Evolutionary conservation across 2,113 vertebrate species (phyloP), one percentile per base, ranked within the genome.

Genomic region (Cheilinus undulatus): DNA sequence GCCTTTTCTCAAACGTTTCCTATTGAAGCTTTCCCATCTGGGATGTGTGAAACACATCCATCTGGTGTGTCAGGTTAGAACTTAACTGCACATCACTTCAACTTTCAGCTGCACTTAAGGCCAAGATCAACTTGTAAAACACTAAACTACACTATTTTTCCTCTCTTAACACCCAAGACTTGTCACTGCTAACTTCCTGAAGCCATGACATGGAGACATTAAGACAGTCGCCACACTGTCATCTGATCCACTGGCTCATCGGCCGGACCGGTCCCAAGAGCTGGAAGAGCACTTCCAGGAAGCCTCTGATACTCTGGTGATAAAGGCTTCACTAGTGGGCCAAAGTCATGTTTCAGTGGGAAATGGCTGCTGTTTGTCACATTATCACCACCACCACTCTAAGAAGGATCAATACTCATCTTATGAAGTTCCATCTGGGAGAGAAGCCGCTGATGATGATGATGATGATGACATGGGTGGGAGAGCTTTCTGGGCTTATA

Each of bases 331-430:
- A 36, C 51, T 58, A 40, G 67, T 83, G 77, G 69, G 60, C 84
- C 83, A 88, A 78, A 88, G 87, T 88, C 76, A 88, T 88, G 81
- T 81, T 84, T 84, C 79, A 83, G 76, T 73, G 78, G 83, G 81
- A 88, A 90, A 87, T 89, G 87, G 88, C 87, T 86, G 76, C 84
- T 88, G 82, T 89, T 91, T 90, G 88, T 91, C 88, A 88, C 80
- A 91, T 86, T 89, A 90, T 87, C 86, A 86, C 74, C 74, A 86
- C 74, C 74, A 83, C 28, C 81, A 86, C 79, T 87, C 69, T 79
- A 74, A 78, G 48, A 76, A 75, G 73, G 80, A 74, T 69, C 77
- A 87, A 89, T 91, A 91, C 57, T 78, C 78, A 90, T 89, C 87
- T 84, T 58, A 54, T 70, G 60, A 58, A 86, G 73, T 62, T 77